Conservation (phyloP, 2,797 vertebrate species). For the Pseudochromis fuscus region DNA sequence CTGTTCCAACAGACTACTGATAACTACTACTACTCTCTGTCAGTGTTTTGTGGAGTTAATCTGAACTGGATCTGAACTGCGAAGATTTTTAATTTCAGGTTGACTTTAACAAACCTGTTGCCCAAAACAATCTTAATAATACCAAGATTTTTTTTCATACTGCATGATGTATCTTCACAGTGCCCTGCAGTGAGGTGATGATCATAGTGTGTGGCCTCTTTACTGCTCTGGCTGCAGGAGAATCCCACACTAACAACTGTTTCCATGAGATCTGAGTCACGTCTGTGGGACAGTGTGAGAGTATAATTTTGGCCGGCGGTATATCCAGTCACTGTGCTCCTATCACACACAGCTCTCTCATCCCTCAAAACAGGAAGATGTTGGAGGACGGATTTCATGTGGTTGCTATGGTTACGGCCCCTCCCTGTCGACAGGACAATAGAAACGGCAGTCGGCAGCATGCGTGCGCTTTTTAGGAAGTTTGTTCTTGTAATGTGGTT, state of each 20-base stretch:
- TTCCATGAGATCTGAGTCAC: conserved; percentile 49
- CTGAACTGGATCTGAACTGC: too few species aligned
- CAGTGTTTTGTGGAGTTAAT: too few species aligned
- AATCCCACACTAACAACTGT: conserved; percentile 6
- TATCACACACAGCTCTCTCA: conserved; percentile 55
- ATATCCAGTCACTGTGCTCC: conserved; percentile 6
- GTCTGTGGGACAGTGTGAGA: neutral
- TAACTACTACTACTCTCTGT: too few species aligned
- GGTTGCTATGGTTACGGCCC: conserved; percentile 49
- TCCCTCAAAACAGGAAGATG: conserved; percentile 75
- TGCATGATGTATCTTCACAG: neutral
- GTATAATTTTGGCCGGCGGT: conserved; percentile 7
- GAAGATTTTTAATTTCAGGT: too few species aligned
- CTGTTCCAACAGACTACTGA: too few species aligned
- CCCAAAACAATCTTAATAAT: too few species aligned
- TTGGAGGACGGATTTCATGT: conserved; percentile 28
- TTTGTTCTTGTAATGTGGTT: conserved; percentile 40
- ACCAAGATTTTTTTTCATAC: too few species aligned
- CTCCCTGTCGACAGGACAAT: conserved; percentile 54
- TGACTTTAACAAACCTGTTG: too few species aligned
- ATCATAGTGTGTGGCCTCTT: neutral
- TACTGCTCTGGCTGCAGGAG: neutral
- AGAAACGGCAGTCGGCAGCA: neutral
- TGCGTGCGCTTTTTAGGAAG: conserved; percentile 67
- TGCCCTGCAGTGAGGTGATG: neutral